phyloP scores from a whole-genome alignment of 2,888 invertebrate species.

The Hydroisotoma schaefferi region DNA sequence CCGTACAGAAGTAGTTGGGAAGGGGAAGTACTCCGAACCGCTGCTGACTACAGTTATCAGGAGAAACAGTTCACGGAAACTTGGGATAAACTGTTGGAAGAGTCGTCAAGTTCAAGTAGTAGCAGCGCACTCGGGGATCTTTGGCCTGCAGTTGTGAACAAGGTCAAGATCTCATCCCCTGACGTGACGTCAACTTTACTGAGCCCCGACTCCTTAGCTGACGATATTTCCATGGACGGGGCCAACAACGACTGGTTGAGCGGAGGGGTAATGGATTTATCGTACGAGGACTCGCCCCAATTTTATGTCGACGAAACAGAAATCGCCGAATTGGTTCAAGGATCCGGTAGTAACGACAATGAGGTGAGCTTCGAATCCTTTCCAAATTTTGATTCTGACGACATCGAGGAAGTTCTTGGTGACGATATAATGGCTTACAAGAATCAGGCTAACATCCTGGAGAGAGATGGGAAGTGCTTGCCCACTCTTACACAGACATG shows the following conservation, averaged over 20 bases:
- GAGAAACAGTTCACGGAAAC: slow-evolving; percentile 30
- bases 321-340: too few species aligned
- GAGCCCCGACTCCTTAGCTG: too few species aligned
- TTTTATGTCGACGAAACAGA: too few species aligned
- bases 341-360: too few species aligned
- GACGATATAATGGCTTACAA: background rate
- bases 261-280: too few species aligned
- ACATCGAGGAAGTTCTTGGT: background rate
- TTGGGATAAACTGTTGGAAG: slow-evolving; percentile 17
- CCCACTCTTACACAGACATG: too few species aligned
- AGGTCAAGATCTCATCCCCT: background rate
- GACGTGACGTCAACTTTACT: too few species aligned
- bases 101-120: background rate
- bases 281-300: too few species aligned
- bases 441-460: background rate
- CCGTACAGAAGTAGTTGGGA: background rate
- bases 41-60: slow-evolving; percentile 19
- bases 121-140: background rate
- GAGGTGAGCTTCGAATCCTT: background rate
- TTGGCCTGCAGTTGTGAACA: too few species aligned
- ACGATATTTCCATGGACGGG: background rate
- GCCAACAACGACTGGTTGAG: background rate
- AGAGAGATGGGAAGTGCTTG: too few species aligned
- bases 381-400: too few species aligned
- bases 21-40: background rate